Percentiles rank a stretch among this genome's conserved stretches.
These are phyloP conservation scores for Monochamus alternatus DNA, from an alignment of 2,888 invertebrate genomes.

Conservation along the genomic window DNA sequence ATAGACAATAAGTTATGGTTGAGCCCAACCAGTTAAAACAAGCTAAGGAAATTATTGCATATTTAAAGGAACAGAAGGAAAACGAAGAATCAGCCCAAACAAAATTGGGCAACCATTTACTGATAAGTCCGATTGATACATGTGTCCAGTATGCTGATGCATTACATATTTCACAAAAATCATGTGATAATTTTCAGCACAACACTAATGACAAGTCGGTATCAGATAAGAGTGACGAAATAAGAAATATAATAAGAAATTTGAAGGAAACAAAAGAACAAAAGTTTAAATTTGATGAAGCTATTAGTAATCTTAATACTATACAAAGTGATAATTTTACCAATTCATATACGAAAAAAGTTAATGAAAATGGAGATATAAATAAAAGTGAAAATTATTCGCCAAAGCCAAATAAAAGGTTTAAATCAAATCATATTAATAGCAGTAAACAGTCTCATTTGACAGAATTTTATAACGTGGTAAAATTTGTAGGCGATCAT, in stretches of 20 bases:
- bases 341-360: neutral
- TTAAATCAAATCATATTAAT: neutral
- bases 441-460: neutral
- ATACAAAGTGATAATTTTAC: neutral
- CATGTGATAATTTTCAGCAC: neutral
- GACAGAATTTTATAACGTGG: slow-evolving; percentile 5
- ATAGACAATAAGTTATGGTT: slow-evolving; percentile 9
- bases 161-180: neutral
- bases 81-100: neutral
- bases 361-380: neutral
- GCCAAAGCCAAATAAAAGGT: slow-evolving; percentile 10
- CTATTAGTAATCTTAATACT: neutral
- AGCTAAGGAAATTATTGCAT: slow-evolving; percentile 13
- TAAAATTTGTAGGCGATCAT: neutral
- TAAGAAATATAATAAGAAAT: neutral
- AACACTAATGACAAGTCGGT: neutral
- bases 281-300: neutral
- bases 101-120: neutral
- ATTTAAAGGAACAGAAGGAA: slow-evolving; percentile 12
- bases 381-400: slow-evolving; percentile 4
- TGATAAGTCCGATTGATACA: too few relatives aligned
- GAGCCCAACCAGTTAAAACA: neutral
- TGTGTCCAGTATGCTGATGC: too few relatives aligned
- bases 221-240: neutral
- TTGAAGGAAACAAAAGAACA: neutral